Evolutionary conservation across 1,140 invertebrate genomes (phyloP), one percentile per base, ranked within the genome.

Genomic region (Cecropterus lyciades): DNA sequence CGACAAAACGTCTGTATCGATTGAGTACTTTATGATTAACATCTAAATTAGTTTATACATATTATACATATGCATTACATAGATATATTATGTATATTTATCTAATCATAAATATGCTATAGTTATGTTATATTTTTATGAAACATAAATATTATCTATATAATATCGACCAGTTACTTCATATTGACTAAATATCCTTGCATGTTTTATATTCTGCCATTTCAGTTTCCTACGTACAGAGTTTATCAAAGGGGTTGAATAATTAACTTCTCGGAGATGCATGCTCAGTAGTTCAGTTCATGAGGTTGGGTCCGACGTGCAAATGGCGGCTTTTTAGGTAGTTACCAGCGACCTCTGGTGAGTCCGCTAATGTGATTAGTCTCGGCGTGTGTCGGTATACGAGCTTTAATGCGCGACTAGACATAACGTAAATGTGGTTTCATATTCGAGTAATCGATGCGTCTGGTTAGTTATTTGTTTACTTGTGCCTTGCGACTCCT

Each of bases 341-440:
- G 76, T 83, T 78, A 79, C 73, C 68, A 56, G 77, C 75, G 79
- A 84, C 82, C 80, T 78, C 73, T 79, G 78, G 68, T 71, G 70
- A 73, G 70, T 76, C 70, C 65, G 62, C 78, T 87, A 85, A 87
- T 87, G 83, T 85, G 80, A 86, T 87, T 89, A 87, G 79, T 84
- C 79, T 77, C 73, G 77, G 76, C 75, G 70, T 72, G 68, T 71
- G 72, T 76, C 74, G 73, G 72, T 75, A 85, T 82, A 75, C 67
- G 65, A 71, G 82, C 76, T 84, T 80, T 83, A 79, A 82, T 80
- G 75, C 77, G 74, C 72, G 66, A 70, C 75, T 75, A 69, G 73
- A 71, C 69, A 43, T 45, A 56, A 67, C 67, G 73, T 80, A 37
- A 10, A 55, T 72, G 71, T 70, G 67, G 75, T 83, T 80, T 73